Conservation (phyloP, 2,113 vertebrate genomes). For the Takifugu bimaculatus region DNA sequence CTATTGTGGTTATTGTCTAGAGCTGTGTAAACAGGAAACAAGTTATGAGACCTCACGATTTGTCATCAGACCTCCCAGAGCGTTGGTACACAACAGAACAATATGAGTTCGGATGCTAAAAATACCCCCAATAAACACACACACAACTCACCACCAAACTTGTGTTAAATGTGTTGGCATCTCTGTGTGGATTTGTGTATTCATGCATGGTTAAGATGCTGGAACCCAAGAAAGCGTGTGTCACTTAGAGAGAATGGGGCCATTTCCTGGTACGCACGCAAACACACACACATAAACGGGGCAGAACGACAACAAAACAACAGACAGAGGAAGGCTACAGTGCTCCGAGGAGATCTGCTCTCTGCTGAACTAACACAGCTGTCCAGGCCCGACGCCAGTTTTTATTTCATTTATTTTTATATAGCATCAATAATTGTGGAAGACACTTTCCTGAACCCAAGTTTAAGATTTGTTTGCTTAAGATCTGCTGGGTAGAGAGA, state of each 20-base stretch:
- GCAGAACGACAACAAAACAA: slow-evolving; percentile 34
- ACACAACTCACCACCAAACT: not conserved
- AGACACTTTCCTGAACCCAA: too few species aligned
- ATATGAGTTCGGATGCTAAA: slow-evolving; percentile 45
- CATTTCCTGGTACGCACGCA: slow-evolving; percentile 57
- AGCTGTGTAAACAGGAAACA: slow-evolving; percentile 65
- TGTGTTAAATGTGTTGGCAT: not conserved
- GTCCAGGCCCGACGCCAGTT: too few species aligned
- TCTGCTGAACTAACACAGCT: too few species aligned
- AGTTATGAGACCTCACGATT: slow-evolving; percentile 39
- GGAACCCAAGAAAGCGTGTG: slow-evolving; percentile 57
- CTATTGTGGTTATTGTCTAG: slow-evolving; percentile 47
- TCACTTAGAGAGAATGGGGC: slow-evolving; percentile 46
- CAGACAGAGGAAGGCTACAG: slow-evolving; percentile 10
- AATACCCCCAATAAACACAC: slow-evolving; percentile 31
- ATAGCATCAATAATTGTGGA: too few species aligned
- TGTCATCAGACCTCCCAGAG: slow-evolving; percentile 58
- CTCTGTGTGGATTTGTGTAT: slow-evolving; percentile 1
- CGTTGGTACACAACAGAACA: slow-evolving; percentile 45
- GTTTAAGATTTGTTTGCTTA: too few species aligned
- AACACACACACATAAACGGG: not conserved
- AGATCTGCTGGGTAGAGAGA: too few species aligned
- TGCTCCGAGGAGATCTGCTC: not conserved
- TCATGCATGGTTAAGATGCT: slow-evolving; percentile 33
- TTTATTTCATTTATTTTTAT: too few species aligned